These are phyloP conservation scores for Archips crataeganus DNA, from an alignment of 2,888 invertebrate genomes.

Conservation along the genomic window DNA sequence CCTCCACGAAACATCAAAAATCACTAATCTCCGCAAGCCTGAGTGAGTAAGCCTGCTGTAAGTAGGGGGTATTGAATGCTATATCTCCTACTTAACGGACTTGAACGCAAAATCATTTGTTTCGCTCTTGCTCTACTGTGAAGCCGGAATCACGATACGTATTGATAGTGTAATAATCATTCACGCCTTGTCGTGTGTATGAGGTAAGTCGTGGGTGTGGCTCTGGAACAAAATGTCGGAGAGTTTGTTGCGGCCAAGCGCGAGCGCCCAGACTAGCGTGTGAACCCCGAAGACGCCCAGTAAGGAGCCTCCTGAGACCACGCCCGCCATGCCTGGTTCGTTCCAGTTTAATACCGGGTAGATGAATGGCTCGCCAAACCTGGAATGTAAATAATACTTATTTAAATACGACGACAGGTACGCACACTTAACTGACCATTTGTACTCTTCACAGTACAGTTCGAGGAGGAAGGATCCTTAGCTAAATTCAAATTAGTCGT, in stretches of 20 bases:
- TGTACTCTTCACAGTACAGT: too few species aligned
- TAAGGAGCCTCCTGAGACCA: slow-evolving; percentile 65
- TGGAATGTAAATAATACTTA: slow-evolving; percentile 56
- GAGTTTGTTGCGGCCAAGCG: slow-evolving; percentile 63
- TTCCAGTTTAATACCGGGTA: slow-evolving; percentile 93
- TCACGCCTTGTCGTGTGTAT: slow-evolving; percentile 37
- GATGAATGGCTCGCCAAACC: slow-evolving; percentile 88
- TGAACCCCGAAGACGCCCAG: slow-evolving; percentile 61
- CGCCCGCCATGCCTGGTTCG: slow-evolving; percentile 85
- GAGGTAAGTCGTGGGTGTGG: slow-evolving; percentile 63
- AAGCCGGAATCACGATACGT: neutral
- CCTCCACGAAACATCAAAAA: neutral
- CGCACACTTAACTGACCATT: neutral
- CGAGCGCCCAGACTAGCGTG: slow-evolving; percentile 60
- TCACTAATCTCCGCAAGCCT: too few species aligned
- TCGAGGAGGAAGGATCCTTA: too few species aligned
- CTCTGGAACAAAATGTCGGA: slow-evolving; percentile 61
- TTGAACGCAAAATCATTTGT: too few species aligned
- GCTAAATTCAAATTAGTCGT: too few species aligned
- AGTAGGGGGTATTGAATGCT: too few species aligned
- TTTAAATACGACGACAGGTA: neutral
- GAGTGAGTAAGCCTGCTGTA: too few species aligned
- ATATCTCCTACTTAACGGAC: too few species aligned
- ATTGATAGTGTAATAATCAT: neutral
- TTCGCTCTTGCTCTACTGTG: neutral